phyloP scores from a whole-genome alignment of 2,888 invertebrate genomes.

The Glyphotaelius pellucidus region DNA sequence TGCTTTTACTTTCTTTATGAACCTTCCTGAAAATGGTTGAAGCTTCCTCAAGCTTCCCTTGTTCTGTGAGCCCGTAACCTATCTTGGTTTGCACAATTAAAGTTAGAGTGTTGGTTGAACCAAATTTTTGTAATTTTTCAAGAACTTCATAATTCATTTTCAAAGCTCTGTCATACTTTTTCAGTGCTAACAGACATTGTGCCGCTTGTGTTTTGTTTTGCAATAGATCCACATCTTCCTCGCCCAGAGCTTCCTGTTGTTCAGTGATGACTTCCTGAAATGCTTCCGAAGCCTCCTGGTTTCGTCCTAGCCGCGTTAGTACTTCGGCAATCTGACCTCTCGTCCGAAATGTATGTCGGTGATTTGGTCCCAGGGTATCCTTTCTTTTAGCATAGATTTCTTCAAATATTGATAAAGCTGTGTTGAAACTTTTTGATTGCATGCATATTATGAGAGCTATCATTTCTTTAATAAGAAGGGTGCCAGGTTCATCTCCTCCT shows the following conservation, averaged over 20 bases:
- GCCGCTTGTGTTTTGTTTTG: background rate
- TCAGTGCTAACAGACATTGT: background rate
- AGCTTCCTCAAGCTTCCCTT: background rate
- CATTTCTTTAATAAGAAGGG: background rate
- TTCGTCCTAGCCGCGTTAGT: background rate
- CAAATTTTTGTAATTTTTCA: background rate
- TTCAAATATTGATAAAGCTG: background rate
- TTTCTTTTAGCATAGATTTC: background rate
- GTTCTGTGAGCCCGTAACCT: background rate
- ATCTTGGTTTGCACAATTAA: background rate
- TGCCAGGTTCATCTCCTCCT: slow-evolving; percentile 18
- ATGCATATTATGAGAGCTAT: slow-evolving; percentile 12
- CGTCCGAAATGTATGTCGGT: background rate
- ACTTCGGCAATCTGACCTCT: background rate
- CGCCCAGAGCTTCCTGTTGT: background rate
- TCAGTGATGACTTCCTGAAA: background rate
- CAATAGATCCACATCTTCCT: background rate
- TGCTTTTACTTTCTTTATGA: background rate
- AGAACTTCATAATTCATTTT: background rate
- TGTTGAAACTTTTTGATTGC: background rate
- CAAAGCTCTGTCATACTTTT: background rate
- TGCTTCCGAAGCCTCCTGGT: background rate
- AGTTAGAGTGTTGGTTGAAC: background rate
- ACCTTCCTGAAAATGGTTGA: background rate
- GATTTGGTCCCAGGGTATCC: background rate